Percentiles rank a stretch among this genome's conserved stretches.
These are phyloP conservation scores for Pristis pectinata DNA, from an alignment of 2,797 vertebrate species.

Conservation along the genomic window DNA sequence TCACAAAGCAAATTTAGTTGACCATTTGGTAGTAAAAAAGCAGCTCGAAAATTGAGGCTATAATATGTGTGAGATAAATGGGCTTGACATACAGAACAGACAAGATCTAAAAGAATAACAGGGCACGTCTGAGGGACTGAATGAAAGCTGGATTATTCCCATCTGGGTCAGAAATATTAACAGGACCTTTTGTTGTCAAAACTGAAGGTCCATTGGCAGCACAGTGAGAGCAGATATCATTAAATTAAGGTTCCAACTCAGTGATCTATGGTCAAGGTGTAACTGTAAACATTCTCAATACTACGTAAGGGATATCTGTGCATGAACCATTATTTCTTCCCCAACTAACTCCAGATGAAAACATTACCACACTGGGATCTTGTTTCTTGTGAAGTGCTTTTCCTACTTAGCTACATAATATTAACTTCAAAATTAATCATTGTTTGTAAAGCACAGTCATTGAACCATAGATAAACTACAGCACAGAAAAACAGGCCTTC, in stretches of 20 bases:
- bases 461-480: too few species aligned
- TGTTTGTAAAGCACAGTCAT: not conserved
- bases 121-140: not conserved
- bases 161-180: not conserved
- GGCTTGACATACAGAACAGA: too few species aligned
- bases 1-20: not conserved
- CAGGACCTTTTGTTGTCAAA: not conserved
- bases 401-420: not conserved
- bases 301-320: not conserved
- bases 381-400: not conserved
- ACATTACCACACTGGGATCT: not conserved
- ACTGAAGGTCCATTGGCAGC: not conserved
- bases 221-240: not conserved
- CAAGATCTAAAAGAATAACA: not conserved
- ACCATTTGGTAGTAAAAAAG: not conserved
- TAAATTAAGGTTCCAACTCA: not conserved
- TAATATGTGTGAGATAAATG: not conserved
- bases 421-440: not conserved
- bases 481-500: too few species aligned
- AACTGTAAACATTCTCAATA: not conserved
- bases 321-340: not conserved
- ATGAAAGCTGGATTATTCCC: not conserved
- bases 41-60: not conserved
- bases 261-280: not conserved
- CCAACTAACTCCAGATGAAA: not conserved